phyloP scores from a whole-genome alignment of 2,113 vertebrate species.

The Solenodon paradoxus region DNA sequence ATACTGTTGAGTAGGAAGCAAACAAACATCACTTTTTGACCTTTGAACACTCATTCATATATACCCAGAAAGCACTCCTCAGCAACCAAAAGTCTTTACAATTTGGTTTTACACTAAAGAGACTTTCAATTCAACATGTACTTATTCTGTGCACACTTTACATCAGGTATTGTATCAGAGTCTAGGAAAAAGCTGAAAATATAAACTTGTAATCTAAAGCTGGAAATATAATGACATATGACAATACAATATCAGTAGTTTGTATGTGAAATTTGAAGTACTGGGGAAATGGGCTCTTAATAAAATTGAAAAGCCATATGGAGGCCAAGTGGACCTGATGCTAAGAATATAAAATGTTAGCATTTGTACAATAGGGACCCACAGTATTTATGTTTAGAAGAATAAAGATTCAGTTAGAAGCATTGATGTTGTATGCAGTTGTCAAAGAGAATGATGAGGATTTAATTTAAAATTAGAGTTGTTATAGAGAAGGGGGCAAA shows the following conservation, averaged over 20 bases:
- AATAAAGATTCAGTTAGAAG: not conserved
- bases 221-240: not conserved
- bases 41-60: not conserved
- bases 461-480: not conserved
- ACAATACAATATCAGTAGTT: not conserved
- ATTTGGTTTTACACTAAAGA: not conserved
- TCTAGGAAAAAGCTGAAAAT: not conserved
- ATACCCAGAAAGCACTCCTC: not conserved
- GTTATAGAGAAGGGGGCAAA: not conserved
- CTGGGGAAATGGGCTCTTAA: not conserved
- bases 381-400: not conserved
- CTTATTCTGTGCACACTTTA: slow-evolving; percentile 14
- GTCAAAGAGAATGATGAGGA: not conserved
- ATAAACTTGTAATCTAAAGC: not conserved
- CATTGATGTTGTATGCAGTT: not conserved
- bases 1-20: not conserved
- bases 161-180: not conserved
- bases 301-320: not conserved
- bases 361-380: not conserved
- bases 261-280: not conserved
- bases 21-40: not conserved
- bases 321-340: not conserved
- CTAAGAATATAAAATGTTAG: not conserved
- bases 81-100: not conserved
- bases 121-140: not conserved